Evolutionary conservation across 2,113 vertebrate genomes (phyloP), one percentile per base, ranked within the genome.

Genomic region (Festucalex cinctus): DNA sequence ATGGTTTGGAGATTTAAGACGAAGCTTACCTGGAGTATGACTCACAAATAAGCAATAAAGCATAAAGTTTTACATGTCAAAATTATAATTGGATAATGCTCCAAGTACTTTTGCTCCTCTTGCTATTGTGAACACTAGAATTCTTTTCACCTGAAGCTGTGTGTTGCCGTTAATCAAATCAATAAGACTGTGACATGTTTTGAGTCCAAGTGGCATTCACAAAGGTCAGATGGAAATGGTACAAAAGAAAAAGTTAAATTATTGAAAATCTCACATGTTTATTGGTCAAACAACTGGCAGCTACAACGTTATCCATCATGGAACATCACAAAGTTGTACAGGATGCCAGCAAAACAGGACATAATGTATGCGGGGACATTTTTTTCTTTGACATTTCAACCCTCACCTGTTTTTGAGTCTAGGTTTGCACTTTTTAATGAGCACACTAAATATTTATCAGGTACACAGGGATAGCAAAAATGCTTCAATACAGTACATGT

Each of bases 381-480:
- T 58, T 54, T 57, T 57, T 32, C 17, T 14, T 32, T 56, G 24
- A 28, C 53, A 56, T 56, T 56, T 57, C 48, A 49, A 22, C 20
- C 54, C 14, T 57, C 54, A 57, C 54, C 54, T 57, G 1, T 57
- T 56, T 28, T 56, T 56, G 3, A 32, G 26, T 32, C 2, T 3
- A 57, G 54, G 13, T 28, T 26, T 56, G 53, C 24, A 56, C 53
- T 26, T 57, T 57, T 57, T 57, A 57, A 57, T 32, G 54, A 57
- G 54, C 26, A 32, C 12, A 16, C 54, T 32, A 57, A 57, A 57
- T 57, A 32, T 32, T 57, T 17, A 32, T 57, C 22, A 57, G 54
- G 14, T 8, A 32, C 14, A 32, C 26, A 32, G 19, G 14, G 17
- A 57, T 2, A 57, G 16, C 14, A 32, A 14, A 28, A 56, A 26